Conservation (phyloP, 2,797 vertebrate species). For the Artibeus jamaicensis region DNA sequence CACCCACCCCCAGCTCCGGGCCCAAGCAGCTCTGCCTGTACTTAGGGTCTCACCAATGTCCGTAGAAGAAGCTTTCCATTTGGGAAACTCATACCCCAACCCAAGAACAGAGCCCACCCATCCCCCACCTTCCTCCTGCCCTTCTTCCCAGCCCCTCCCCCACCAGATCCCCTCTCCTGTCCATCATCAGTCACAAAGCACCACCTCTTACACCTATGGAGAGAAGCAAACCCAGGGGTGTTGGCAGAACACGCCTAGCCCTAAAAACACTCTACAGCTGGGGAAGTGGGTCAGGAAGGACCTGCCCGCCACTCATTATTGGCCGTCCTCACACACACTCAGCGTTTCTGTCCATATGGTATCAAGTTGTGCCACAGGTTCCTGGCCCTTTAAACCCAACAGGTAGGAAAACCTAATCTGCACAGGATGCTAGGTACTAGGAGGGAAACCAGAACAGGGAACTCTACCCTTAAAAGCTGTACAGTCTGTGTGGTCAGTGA, state of each 20-base stretch:
- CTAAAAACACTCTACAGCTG: neutral
- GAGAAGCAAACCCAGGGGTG: neutral
- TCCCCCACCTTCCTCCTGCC: neutral
- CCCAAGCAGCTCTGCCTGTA: accelerated
- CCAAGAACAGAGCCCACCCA: neutral
- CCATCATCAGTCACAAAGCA: neutral
- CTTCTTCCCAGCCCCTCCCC: neutral
- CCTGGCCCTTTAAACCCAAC: neutral
- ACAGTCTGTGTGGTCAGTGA: too few relatives aligned
- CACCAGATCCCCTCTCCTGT: neutral
- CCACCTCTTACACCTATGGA: neutral
- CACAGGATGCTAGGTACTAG: neutral
- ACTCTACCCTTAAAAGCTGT: neutral
- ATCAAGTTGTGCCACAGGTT: neutral
- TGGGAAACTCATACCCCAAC: neutral
- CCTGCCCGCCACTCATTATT: accelerated
- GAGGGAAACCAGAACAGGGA: neutral
- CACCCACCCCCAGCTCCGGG: neutral
- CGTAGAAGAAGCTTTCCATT: neutral
- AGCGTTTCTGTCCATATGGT: neutral
- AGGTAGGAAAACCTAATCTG: neutral
- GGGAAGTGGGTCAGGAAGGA: neutral
- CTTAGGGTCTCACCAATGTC: neutral
- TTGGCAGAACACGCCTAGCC: neutral
- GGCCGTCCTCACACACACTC: neutral